These are phyloP conservation scores for Goniozus legneri DNA, from an alignment of 1,140 invertebrate genomes.

Conservation along the genomic window DNA sequence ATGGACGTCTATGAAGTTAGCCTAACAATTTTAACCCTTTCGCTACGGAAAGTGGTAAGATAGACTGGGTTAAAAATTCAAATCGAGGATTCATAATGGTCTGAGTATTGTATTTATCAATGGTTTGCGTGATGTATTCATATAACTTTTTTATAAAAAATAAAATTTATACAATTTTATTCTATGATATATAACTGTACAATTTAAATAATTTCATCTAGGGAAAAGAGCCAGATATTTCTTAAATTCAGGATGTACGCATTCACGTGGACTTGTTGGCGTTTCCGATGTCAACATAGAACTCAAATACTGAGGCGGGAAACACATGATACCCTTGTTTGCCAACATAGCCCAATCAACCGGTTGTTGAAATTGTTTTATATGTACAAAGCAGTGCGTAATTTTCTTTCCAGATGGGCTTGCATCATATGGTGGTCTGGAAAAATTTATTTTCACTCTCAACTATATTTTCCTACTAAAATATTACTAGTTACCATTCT, in stretches of 20 bases:
- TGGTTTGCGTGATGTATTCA: too few relatives aligned
- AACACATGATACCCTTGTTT: slow-evolving; percentile 54
- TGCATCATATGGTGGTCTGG: slow-evolving; percentile 43
- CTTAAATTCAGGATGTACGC: slow-evolving; percentile 48
- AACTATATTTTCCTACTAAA: background rate
- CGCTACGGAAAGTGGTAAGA: too few relatives aligned
- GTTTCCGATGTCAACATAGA: slow-evolving; percentile 49
- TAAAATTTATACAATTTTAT: too few relatives aligned
- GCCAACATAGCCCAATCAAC: slow-evolving; percentile 54
- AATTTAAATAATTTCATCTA: too few relatives aligned
- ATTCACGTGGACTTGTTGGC: slow-evolving; percentile 46
- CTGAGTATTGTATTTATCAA: too few relatives aligned
- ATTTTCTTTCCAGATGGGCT: slow-evolving; percentile 43
- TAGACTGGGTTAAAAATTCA: too few relatives aligned
- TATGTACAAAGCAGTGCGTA: slow-evolving; percentile 59
- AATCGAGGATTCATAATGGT: too few relatives aligned
- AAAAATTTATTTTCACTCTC: slow-evolving; percentile 11
- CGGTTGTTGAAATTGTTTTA: slow-evolving; percentile 51
- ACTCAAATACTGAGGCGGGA: slow-evolving; percentile 59
- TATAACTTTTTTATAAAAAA: too few relatives aligned
- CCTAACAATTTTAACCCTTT: too few relatives aligned
- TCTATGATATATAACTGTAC: too few relatives aligned
- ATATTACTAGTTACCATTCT: background rate
- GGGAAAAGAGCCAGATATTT: slow-evolving; percentile 46
- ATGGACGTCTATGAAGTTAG: too few relatives aligned